A percentile compares a stretch with the other conserved stretches of the same genome.
Conservation (phyloP, 2,113 vertebrate species). For the Rynchops niger region DNA sequence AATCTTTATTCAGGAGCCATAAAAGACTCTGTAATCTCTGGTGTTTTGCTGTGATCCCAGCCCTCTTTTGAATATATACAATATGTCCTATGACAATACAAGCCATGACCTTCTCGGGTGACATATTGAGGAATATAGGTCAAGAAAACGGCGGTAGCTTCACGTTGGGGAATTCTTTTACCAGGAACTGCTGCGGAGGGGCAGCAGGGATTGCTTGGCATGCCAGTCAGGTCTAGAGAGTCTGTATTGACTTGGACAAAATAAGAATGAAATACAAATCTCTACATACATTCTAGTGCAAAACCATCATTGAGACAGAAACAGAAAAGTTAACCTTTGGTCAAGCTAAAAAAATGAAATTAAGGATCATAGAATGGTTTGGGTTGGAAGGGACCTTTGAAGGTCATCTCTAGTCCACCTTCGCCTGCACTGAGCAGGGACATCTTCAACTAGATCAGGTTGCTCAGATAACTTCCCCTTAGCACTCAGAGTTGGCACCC, state of each 20-base stretch:
- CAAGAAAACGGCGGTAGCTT: neutral
- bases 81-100: neutral
- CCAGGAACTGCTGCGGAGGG: neutral
- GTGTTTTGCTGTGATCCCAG: neutral
- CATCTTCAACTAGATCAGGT: no score
- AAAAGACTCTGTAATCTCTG: neutral
- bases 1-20: neutral
- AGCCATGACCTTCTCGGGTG: neutral
- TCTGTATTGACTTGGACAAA: neutral
- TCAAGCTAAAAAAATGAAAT: accelerated
- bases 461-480: neutral
- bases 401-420: neutral
- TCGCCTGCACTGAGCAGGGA: neutral
- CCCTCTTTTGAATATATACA: neutral
- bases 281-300: neutral
- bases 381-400: neutral
- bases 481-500: neutral
- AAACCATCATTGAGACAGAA: neutral
- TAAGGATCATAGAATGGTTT: neutral
- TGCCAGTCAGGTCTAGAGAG: neutral
- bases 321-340: neutral
- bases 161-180: neutral
- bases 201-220: neutral
- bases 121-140: neutral
- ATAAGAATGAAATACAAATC: neutral